Conservation (phyloP, 2,888 invertebrate genomes). For the Listrodromus nycthemerus region DNA sequence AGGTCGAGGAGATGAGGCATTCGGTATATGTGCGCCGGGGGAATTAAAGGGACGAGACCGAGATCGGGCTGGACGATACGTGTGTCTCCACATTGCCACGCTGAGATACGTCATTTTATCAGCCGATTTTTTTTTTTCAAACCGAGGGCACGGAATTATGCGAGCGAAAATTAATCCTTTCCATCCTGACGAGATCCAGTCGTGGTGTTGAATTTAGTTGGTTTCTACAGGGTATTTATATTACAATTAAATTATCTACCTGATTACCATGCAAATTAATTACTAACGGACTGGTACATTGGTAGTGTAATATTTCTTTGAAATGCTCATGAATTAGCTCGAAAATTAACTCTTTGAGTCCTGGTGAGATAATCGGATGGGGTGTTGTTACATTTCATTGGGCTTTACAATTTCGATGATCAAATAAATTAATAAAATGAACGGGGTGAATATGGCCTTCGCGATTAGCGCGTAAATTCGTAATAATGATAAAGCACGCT, state of each 20-base stretch:
- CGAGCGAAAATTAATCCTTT: not conserved
- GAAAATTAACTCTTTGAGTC: not conserved
- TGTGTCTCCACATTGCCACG: not conserved
- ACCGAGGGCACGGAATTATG: not conserved
- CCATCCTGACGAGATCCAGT: not conserved
- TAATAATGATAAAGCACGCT: too few species aligned
- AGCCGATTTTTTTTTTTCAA: not conserved
- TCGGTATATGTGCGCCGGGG: constrained; percentile 9
- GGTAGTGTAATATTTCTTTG: too few species aligned
- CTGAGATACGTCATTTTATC: constrained; percentile 8
- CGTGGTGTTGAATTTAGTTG: not conserved
- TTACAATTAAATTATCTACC: too few species aligned
- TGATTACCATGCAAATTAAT: too few species aligned
- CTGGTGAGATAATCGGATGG: not conserved
- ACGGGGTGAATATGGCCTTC: too few species aligned
- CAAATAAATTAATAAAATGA: too few species aligned
- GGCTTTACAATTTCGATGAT: too few species aligned
- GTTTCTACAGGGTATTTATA: too few species aligned
- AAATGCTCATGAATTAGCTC: too few species aligned
- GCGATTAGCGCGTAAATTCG: too few species aligned
- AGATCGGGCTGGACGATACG: constrained; percentile 6
- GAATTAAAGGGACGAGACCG: constrained; percentile 12
- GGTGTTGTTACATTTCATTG: not conserved
- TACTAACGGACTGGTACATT: too few species aligned
- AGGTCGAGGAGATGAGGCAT: constrained; percentile 17